Evolutionary conservation across 2,888 invertebrate genomes (phyloP).

Genomic region (Eupithecia dodoneata): DNA sequence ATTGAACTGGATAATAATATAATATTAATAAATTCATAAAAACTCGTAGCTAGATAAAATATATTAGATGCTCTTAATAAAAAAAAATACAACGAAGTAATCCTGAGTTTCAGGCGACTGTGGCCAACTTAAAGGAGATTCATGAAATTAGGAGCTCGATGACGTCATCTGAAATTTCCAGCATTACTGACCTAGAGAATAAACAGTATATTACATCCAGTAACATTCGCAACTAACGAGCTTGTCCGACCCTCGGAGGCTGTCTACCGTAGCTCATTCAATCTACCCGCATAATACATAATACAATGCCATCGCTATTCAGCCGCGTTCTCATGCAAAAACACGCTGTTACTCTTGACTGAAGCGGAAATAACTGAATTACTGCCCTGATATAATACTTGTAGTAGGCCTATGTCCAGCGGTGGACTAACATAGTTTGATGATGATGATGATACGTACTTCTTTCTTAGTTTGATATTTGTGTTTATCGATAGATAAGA

Average conservation of each 20-base stretch:
- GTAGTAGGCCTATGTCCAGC: not conserved
- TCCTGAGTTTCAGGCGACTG: too few species aligned
- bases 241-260: not conserved
- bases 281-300: conserved; percentile 28
- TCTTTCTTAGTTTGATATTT: too few species aligned
- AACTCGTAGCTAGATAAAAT: too few species aligned
- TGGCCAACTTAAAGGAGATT: too few species aligned
- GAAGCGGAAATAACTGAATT: not conserved
- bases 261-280: not conserved
- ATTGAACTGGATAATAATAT: too few species aligned
- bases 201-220: not conserved
- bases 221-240: not conserved
- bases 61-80: too few species aligned
- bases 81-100: too few species aligned
- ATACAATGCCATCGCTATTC: conserved; percentile 35
- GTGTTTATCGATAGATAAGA: too few species aligned
- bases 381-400: not conserved
- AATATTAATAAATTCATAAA: too few species aligned
- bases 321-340: conserved; percentile 13
- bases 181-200: not conserved
- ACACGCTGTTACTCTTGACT: not conserved
- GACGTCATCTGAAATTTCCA: not conserved
- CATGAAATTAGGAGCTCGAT: too few species aligned
- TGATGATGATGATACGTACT: too few species aligned
- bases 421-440: too few species aligned